A percentile compares a stretch with the other conserved stretches of the same genome.
phyloP scores from a whole-genome alignment of 2,888 invertebrate genomes.

The Anthrax anthrax region DNA sequence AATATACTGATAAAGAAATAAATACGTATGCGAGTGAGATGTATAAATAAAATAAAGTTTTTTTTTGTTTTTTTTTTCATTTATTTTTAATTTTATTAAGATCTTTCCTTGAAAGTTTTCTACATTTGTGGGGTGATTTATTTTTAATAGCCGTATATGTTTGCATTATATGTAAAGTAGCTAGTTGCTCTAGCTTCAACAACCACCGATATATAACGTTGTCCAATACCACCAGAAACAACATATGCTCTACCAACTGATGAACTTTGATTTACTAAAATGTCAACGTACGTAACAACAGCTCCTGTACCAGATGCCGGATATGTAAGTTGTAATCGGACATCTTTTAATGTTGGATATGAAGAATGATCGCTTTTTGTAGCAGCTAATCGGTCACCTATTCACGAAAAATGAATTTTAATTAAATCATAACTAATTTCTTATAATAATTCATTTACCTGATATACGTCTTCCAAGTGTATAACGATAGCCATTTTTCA shows the following conservation, averaged over 20 bases:
- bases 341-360: conserved; percentile 22
- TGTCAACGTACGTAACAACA: conserved; percentile 23
- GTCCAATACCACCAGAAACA: conserved; percentile 29
- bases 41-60: too few relatives aligned
- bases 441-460: background rate
- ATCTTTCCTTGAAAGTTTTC: too few relatives aligned
- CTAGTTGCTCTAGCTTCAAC: conserved; percentile 21
- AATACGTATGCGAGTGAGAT: too few relatives aligned
- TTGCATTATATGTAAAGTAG: conserved; percentile 10
- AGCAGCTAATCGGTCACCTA: conserved; percentile 25
- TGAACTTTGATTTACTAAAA: conserved; percentile 23
- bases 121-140: too few relatives aligned
- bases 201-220: conserved; percentile 24
- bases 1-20: too few relatives aligned
- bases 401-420: conserved; percentile 1
- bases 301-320: conserved; percentile 22
- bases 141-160: conserved; percentile 11
- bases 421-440: too few relatives aligned
- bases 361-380: conserved; percentile 20
- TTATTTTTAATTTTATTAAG: too few relatives aligned
- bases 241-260: conserved; percentile 27
- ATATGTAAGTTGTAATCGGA: conserved; percentile 24
- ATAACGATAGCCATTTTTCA: background rate
- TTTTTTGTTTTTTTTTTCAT: too few relatives aligned
- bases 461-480: background rate